A percentile compares a stretch with the other conserved stretches of the same genome.
These are phyloP conservation scores for Heliconius hortense DNA, from an alignment of 2,888 invertebrate genomes.

Conservation along the genomic window DNA sequence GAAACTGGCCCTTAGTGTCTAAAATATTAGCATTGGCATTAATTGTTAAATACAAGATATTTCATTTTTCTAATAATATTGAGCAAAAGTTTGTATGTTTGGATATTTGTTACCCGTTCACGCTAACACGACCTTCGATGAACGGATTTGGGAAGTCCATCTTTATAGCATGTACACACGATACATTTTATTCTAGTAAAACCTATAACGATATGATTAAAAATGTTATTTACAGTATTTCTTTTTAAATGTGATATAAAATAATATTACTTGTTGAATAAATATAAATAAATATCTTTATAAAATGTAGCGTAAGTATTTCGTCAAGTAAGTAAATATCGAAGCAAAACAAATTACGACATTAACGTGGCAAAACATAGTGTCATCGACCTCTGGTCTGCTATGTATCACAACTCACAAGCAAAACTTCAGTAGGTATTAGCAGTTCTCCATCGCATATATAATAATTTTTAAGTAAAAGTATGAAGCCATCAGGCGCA, in stretches of 20 bases:
- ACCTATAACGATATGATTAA: background rate
- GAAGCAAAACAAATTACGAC: conserved; percentile 15
- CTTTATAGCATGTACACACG: background rate
- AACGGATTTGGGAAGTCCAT: background rate
- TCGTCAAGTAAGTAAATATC: conserved; percentile 10
- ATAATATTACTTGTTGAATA: background rate
- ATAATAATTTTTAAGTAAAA: background rate
- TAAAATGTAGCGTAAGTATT: background rate
- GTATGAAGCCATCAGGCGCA: background rate
- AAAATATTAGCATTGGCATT: background rate
- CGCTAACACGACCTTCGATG: background rate
- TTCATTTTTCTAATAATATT: background rate
- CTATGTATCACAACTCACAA: background rate
- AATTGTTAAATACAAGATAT: background rate
- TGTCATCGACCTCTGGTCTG: conserved; percentile 6
- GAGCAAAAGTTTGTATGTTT: background rate
- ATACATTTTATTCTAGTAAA: background rate
- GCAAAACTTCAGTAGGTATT: background rate
- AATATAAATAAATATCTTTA: background rate
- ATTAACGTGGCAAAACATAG: conserved; percentile 17
- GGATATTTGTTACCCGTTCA: background rate
- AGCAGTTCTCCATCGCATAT: background rate
- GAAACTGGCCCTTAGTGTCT: background rate
- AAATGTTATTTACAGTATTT: background rate
- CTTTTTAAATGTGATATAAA: background rate